Percentiles rank a stretch among this genome's conserved stretches.
Conservation (phyloP, 2,888 invertebrate species). For the Polyommatus iphigenia region DNA sequence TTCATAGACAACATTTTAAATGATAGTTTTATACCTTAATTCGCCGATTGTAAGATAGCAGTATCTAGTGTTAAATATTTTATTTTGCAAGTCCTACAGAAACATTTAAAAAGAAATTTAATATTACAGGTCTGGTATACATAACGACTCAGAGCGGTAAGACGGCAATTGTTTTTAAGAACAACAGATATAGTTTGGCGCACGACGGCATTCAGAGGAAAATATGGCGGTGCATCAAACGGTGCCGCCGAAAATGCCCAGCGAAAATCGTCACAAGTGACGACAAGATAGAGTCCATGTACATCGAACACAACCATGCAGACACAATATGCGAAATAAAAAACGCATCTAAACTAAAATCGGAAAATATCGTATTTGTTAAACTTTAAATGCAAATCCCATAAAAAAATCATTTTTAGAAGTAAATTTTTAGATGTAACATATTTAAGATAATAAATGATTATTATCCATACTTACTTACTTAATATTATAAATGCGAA, state of each 20-base stretch:
- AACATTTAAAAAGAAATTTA: neutral
- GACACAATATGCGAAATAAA: slow-evolving; percentile 13
- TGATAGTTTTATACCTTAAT: no score
- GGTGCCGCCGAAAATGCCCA: slow-evolving; percentile 36
- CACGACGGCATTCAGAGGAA: slow-evolving; percentile 33
- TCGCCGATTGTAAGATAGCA: no score
- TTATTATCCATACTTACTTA: no score
- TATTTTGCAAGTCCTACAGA: no score
- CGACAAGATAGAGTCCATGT: neutral
- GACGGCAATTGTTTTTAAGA: slow-evolving; percentile 25
- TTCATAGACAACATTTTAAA: no score
- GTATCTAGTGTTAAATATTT: no score
- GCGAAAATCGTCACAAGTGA: slow-evolving; percentile 24
- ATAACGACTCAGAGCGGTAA: neutral
- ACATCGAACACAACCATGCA: slow-evolving; percentile 29
- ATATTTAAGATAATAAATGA: no score
- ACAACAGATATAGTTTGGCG: slow-evolving; percentile 34
- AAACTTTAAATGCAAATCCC: neutral
- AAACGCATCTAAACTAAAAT: neutral
- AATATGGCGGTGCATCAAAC: slow-evolving; percentile 42
- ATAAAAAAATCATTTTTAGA: no score
- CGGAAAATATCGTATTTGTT: neutral
- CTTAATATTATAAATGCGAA: no score
- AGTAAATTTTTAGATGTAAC: no score
- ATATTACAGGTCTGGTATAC: neutral